These are phyloP conservation scores for Cryptotis parvus DNA, from an alignment of 2,113 vertebrate genomes.

Conservation along the genomic window DNA sequence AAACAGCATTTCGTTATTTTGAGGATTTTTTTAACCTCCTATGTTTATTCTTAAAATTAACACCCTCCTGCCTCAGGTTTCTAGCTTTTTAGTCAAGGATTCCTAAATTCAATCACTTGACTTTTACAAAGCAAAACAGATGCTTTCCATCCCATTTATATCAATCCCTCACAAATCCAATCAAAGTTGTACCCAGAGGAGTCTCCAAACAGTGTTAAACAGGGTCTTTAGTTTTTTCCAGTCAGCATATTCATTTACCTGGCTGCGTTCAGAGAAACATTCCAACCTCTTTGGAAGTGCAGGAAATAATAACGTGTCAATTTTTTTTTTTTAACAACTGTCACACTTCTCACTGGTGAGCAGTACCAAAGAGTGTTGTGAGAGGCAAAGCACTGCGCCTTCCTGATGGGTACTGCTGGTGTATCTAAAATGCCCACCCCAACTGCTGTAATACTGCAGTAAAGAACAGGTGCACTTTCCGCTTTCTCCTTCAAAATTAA, in stretches of 20 bases:
- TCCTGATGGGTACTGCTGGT: conserved; percentile 9
- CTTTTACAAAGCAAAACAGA: background rate
- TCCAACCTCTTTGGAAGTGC: conserved; percentile 42
- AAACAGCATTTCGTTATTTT: conserved; percentile 29
- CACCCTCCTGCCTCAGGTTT: conserved; percentile 26
- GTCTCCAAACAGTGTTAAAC: conserved; percentile 33
- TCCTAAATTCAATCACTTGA: background rate
- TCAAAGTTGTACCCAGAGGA: background rate
- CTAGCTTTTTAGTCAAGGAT: conserved; percentile 38
- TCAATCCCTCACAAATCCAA: conserved; percentile 13
- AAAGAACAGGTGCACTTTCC: background rate
- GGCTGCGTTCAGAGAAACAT: conserved; percentile 54
- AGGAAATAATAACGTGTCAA: background rate
- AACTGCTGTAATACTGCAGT: conserved; percentile 33
- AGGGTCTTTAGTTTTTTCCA: conserved; percentile 30
- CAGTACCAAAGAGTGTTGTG: background rate
- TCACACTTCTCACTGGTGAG: background rate
- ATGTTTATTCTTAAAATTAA: conserved; percentile 59
- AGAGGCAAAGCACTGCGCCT: background rate
- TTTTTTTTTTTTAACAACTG: background rate
- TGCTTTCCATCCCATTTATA: conserved; percentile 13
- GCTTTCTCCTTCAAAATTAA: conserved; percentile 50
- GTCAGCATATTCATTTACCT: conserved; percentile 51
- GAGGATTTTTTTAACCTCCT: background rate
- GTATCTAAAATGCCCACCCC: conserved; percentile 12